Evolutionary conservation across 2,113 vertebrate species (phyloP).

Genomic region (Ochotona princeps): DNA sequence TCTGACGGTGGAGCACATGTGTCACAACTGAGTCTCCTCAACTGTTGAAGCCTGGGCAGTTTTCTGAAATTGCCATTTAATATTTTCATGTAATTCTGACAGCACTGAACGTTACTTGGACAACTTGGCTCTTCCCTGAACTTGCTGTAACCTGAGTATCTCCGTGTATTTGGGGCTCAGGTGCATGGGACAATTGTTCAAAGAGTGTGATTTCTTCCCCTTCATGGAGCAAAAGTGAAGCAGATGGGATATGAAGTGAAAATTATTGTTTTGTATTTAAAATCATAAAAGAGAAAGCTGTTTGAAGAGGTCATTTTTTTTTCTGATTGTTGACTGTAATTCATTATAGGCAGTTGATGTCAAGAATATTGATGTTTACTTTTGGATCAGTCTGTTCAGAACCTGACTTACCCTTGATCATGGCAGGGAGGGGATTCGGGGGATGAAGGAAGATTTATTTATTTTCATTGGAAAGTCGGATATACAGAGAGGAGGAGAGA

Average conservation of each 20-base stretch:
- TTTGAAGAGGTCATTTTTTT: slow-evolving; percentile 49
- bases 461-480: too few relatives aligned
- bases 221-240: neutral
- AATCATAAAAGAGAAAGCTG: slow-evolving; percentile 34
- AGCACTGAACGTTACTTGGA: slow-evolving; percentile 30
- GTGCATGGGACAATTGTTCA: slow-evolving; percentile 13
- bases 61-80: slow-evolving; percentile 49
- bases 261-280: slow-evolving; percentile 38
- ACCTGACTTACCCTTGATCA: slow-evolving; percentile 2
- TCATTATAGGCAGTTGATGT: slow-evolving; percentile 57
- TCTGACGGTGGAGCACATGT: too few relatives aligned
- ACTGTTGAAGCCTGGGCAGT: neutral
- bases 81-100: slow-evolving; percentile 60
- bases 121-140: neutral
- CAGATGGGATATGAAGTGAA: slow-evolving; percentile 35
- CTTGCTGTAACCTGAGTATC: slow-evolving; percentile 27
- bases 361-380: slow-evolving; percentile 28
- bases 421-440: neutral
- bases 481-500: too few relatives aligned
- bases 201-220: slow-evolving; percentile 7
- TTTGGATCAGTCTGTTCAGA: slow-evolving; percentile 64
- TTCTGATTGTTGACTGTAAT: slow-evolving; percentile 53
- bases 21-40: too few relatives aligned
- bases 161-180: neutral
- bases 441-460: too few relatives aligned